A percentile compares a stretch with the other conserved stretches of the same genome.
Conservation (phyloP, 2,113 vertebrate species). For the Amphiprion percula region DNA sequence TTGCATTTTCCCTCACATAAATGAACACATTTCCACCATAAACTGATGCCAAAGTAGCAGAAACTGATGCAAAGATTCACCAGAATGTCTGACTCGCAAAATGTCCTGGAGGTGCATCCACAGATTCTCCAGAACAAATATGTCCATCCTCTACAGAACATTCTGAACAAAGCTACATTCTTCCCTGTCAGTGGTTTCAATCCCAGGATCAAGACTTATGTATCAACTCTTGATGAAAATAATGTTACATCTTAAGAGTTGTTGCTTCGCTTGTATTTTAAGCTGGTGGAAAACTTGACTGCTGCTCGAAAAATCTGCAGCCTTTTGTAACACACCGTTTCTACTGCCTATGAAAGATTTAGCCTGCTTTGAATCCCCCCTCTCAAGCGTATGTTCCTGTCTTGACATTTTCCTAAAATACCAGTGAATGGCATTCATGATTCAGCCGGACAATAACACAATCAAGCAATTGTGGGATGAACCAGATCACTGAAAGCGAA, state of each 20-base stretch:
- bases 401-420: slow-evolving; percentile 77
- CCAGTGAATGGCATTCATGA: slow-evolving; percentile 58
- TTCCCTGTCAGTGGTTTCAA: too few relatives aligned
- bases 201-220: too few relatives aligned
- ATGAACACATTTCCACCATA: too few relatives aligned
- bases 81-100: too few relatives aligned
- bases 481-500: slow-evolving; percentile 63
- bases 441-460: slow-evolving; percentile 65
- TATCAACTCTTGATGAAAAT: too few relatives aligned
- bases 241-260: neutral
- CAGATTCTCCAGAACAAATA: too few relatives aligned
- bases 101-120: too few relatives aligned
- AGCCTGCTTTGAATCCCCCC: slow-evolving; percentile 50
- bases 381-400: slow-evolving; percentile 51
- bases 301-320: neutral
- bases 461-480: slow-evolving; percentile 66
- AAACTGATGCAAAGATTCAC: too few relatives aligned
- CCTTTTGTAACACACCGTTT: slow-evolving; percentile 37
- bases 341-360: slow-evolving; percentile 47
- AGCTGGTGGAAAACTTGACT: slow-evolving; percentile 6
- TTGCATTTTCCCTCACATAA: too few relatives aligned
- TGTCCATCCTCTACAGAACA: too few relatives aligned
- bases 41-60: too few relatives aligned
- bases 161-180: too few relatives aligned
- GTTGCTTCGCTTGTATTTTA: slow-evolving; percentile 13